Evolutionary conservation across 2,797 vertebrate species (phyloP), one percentile per base, ranked within the genome.

Genomic region (Taenioides sp.): DNA sequence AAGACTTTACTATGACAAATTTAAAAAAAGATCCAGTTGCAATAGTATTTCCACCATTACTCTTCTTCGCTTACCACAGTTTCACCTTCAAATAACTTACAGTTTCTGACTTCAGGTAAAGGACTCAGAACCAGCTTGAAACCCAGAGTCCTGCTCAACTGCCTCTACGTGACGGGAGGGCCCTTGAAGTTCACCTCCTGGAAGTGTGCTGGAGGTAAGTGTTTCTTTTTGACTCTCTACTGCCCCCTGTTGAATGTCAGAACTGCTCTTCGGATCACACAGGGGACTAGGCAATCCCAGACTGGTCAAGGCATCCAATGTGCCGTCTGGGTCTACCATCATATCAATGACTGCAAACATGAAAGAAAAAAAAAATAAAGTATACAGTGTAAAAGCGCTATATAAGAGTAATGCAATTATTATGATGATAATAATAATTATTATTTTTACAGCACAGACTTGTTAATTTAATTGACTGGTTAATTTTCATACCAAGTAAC

Each of bases 291-390:
- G 83, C 22, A 97, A 89, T 70, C 95, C 95, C 89, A 98, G 77
- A 81, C 76, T 95, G 89, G 95, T 95, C 80, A 98, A 86, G 67
- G 95, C 96, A 73, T 98, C 97, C 92, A 99, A 86, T 58, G 96
- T 96, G 23, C 97, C 97, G 37, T 99, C 97, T 1, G 97, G 97
- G 84, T 99, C 97, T 76, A 99, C 96, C 97, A 99, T 99, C 80
- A 96, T 90, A 78, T 98, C 97, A 74, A 99, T 98, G 7, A 95
- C 97, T 99, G 81, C 40, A 12, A 55, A 31, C 80, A 49, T 7
- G 40, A 12, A 37, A 80, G 60, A 16, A 70, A 67, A 67, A 2
- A n/a, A n/a, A 66, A 3, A 22, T 9, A 20, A 54, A n/a, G 6
- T 9, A 9, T 20, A 18, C 2, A 10, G 34, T 10, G 34, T 1